A percentile compares a stretch with the other conserved stretches of the same genome.
phyloP scores from a whole-genome alignment of 2,888 invertebrate genomes.

The Limenitis arthemis region DNA sequence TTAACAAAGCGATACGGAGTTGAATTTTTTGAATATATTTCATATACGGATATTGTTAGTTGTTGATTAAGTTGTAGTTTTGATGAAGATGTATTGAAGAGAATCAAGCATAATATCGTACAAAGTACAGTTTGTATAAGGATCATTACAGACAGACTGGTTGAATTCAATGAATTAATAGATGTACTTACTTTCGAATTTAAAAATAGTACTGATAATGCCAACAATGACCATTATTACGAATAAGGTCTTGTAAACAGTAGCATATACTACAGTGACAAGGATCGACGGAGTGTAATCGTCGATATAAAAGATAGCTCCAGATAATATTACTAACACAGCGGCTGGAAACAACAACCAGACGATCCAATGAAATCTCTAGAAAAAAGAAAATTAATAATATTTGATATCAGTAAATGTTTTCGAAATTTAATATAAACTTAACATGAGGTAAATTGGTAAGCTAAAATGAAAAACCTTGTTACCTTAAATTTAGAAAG shows the following conservation, averaged over 20 bases:
- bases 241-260: constrained; percentile 48
- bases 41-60: too few relatives aligned
- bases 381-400: constrained; percentile 14
- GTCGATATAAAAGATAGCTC: constrained; percentile 50
- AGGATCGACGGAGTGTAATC: constrained; percentile 22
- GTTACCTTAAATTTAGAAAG: constrained; percentile 40
- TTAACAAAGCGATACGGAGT: too few relatives aligned
- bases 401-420: too few relatives aligned
- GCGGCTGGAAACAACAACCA: constrained; percentile 46
- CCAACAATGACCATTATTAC: constrained; percentile 37
- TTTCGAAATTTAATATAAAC: background rate
- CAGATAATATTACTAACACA: constrained; percentile 46
- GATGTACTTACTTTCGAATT: constrained; percentile 46
- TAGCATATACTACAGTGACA: constrained; percentile 38
- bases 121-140: too few relatives aligned
- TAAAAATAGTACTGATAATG: constrained; percentile 43
- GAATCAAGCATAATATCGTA: too few relatives aligned
- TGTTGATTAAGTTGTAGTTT: too few relatives aligned
- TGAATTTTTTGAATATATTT: too few relatives aligned
- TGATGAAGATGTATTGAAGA: too few relatives aligned
- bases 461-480: too few relatives aligned
- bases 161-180: background rate
- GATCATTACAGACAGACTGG: too few relatives aligned
- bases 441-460: too few relatives aligned
- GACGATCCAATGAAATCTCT: constrained; percentile 42